These are phyloP conservation scores for Chymomyza caudatula DNA, from an alignment of 2,888 invertebrate genomes.

Conservation along the genomic window DNA sequence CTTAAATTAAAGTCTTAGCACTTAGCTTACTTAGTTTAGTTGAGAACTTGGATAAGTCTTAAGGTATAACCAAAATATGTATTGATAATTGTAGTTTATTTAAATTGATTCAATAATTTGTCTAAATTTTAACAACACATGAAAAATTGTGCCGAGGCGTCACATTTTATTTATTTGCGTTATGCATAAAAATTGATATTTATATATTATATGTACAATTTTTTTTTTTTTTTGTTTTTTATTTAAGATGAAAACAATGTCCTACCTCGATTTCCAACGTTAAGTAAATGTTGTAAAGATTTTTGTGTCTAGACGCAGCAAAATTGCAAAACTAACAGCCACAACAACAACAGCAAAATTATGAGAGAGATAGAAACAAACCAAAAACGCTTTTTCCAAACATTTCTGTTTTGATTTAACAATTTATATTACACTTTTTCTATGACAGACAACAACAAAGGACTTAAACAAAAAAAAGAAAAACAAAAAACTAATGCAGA, in stretches of 20 bases:
- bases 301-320: slow-evolving; percentile 31
- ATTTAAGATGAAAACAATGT: slow-evolving; percentile 59
- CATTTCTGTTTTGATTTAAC: neutral
- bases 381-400: slow-evolving; percentile 41
- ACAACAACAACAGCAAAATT: slow-evolving; percentile 41
- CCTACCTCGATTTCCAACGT: slow-evolving; percentile 77
- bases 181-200: neutral
- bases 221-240: slow-evolving; percentile 15
- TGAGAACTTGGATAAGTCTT: slow-evolving; percentile 40
- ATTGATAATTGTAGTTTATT: slow-evolving; percentile 64
- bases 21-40: neutral
- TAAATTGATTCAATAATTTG: neutral
- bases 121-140: neutral
- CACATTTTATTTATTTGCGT: slow-evolving; percentile 1
- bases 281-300: slow-evolving; percentile 59
- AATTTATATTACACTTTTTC: slow-evolving; percentile 43
- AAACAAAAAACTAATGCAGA: slow-evolving; percentile 30
- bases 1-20: neutral
- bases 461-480: slow-evolving; percentile 27
- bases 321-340: slow-evolving; percentile 23
- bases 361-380: slow-evolving; percentile 34
- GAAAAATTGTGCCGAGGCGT: neutral
- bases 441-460: slow-evolving; percentile 47
- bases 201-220: neutral
- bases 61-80: slow-evolving; percentile 67